Base-by-base conservation (phyloP, 2,113 vertebrate genomes). In the Carassius gibelio region DNA sequence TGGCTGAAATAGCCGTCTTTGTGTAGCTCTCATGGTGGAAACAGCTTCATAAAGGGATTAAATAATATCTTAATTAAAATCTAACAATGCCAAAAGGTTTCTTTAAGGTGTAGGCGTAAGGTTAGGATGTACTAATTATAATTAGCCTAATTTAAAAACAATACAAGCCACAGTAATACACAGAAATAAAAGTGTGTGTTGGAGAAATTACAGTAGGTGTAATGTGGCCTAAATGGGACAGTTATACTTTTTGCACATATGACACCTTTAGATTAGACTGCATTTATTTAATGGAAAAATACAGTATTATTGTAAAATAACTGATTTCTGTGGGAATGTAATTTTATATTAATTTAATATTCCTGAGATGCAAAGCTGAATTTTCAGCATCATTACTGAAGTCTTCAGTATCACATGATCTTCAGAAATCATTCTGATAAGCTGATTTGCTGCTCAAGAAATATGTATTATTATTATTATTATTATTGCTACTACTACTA, bases 21-120 rank as follows among this genome's bases (percentile, higher is more conserved):
- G 36, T 80, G 3, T 64, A 64, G 59, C 59, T 64, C 78, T 15
- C 21, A 23, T 0, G 57, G 8, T 21, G 7, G 19, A 59, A 59
- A 59, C 3, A 64, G 64, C 64, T 50, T 52, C 45, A 81, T 69
- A 69, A 48, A 64, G 59, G 14, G 64, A 50, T 30, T 69, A 69
- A 82, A 68, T 45, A 19, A 50, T 68, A 50, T 68, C 36, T 69
- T 45, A 81, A 42, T 81, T 45, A 81, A 15, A 64, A 66, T 81
- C 61, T 26, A 26, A 81, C 36, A 64, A 48, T 64, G 38, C 21
- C 78, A 64, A 45, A 48, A 45, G 59, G 78, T 45, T 23, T 66
- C 10, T 66, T 26, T 66, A 66, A 66, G 62, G 62, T 26, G 57
- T 59, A 9, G 57, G 57, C 57, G 8, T 59, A 59, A 59, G 57